phyloP scores from a whole-genome alignment of 2,797 vertebrate species.

The Scolopax bukidnonensis region DNA sequence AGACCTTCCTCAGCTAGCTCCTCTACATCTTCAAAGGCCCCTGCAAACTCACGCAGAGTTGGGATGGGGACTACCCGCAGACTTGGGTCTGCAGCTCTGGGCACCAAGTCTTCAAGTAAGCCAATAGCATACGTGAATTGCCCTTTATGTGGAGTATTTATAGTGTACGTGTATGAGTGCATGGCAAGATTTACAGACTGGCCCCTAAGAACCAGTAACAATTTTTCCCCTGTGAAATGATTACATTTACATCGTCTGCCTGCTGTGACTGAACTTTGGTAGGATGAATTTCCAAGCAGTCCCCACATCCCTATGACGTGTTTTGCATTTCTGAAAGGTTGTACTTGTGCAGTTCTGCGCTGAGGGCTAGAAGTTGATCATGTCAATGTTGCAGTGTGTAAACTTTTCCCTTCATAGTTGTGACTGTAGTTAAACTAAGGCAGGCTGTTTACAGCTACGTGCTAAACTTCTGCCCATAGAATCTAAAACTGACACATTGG shows the following conservation, averaged over 20 bases:
- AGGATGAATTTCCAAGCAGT: background rate
- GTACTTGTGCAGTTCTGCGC: background rate
- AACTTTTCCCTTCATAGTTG: background rate
- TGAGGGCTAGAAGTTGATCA: background rate
- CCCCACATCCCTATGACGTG: rapidly evolving
- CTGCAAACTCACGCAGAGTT: conserved; percentile 83
- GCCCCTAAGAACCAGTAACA: background rate
- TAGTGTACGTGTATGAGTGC: background rate
- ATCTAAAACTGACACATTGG: background rate
- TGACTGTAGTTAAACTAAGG: background rate
- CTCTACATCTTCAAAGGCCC: conserved; percentile 89
- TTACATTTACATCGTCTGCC: background rate
- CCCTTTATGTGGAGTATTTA: background rate
- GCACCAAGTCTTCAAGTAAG: conserved; percentile 87
- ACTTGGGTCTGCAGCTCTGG: conserved; percentile 82
- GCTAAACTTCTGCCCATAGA: background rate
- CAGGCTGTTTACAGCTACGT: background rate
- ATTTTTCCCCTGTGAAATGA: background rate
- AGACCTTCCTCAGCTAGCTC: conserved; percentile 93
- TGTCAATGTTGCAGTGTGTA: background rate
- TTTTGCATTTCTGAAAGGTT: background rate
- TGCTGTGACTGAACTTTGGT: rapidly evolving
- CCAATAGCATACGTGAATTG: background rate
- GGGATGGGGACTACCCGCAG: conserved; percentile 84
- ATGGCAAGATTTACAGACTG: background rate